Evolutionary conservation across 2,888 invertebrate species (phyloP).

Genomic region (Ormyrus nitidulus): DNA sequence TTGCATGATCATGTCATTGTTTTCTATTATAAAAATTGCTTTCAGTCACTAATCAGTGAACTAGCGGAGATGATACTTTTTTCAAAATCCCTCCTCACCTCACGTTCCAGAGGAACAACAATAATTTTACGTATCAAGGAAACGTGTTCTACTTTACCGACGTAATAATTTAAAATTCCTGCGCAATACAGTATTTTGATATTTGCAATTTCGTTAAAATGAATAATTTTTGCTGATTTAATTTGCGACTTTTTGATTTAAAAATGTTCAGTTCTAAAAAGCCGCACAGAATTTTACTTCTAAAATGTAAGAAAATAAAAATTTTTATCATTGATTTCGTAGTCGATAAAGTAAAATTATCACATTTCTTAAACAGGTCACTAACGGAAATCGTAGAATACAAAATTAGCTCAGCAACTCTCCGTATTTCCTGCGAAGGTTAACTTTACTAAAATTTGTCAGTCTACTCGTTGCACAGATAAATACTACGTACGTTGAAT

Average conservation of each 20-base stretch:
- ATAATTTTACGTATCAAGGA: conserved; percentile 14
- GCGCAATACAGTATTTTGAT: background rate
- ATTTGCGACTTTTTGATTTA: background rate
- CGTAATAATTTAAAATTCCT: conserved; percentile 7
- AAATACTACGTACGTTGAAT: conserved; percentile 28
- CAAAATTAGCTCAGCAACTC: conserved; percentile 15
- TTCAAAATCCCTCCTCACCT: conserved; percentile 14
- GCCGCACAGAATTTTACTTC: no score
- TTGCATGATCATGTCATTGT: conserved; percentile 42
- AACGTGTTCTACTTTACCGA: background rate
- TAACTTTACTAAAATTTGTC: conserved; percentile 26
- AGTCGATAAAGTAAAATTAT: conserved; percentile 17
- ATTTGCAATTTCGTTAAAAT: no score
- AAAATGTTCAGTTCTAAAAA: no score
- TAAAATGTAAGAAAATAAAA: background rate
- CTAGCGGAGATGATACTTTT: conserved; percentile 56
- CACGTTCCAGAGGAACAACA: conserved; percentile 10
- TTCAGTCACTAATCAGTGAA: conserved; percentile 45
- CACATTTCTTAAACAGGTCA: conserved; percentile 9
- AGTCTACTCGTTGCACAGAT: conserved; percentile 37
- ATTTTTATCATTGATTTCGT: no score
- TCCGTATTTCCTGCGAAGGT: conserved; percentile 44
- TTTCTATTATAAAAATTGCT: conserved; percentile 55
- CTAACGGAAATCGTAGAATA: background rate
- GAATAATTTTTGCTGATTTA: no score